Evolutionary conservation across 2,797 vertebrate species (phyloP), one percentile per base, ranked within the genome.

Genomic region (Sebastes minor): DNA sequence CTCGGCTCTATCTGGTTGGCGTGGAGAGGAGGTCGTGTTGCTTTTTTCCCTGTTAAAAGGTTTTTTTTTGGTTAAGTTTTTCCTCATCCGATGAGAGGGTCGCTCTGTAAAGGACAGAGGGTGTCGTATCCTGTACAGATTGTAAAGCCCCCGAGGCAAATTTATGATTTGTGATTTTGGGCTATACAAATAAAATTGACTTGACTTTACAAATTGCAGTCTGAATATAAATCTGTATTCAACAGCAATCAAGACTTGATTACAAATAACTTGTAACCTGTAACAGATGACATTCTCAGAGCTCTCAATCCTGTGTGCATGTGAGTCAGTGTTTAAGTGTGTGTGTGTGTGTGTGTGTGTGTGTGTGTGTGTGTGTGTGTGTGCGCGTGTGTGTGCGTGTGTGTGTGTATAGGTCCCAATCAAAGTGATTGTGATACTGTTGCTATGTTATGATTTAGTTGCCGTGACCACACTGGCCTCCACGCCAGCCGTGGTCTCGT

Each of bases 371-470:
- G 3, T 35, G 52, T 18, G 14, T 8, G 14, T 35, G 55, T 68
- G 56, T 16, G 3, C 30, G 49, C 28, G 3, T 35, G 52, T 18
- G 14, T 8, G 14, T 35, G 55, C 65, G 56, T 16, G 3, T 35
- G 49, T 32, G 42, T 61, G 4, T 30, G 16, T 74, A 14, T 55
- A 12, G 4, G 22, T 76, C 57, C 56, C 74, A 83, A 70, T 88
- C 75, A 89, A 42, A 62, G 62, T 6, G 32, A 78, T 72, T 65
- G 63, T 13, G 75, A 76, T 71, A 22, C 66, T 71, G 84, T 87
- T 89, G 86, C 86, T 63, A 75, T 88, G 86, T 85, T 86, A 62
- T 83, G 87, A 83, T 76, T 72, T 63, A 30, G 73, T 75, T 85
- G 80, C 83, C 22, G 55, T 68, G 78, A 72, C 76, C 49, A 62